phyloP scores from a whole-genome alignment of 2,888 invertebrate species.

The Melanophora roralis region DNA sequence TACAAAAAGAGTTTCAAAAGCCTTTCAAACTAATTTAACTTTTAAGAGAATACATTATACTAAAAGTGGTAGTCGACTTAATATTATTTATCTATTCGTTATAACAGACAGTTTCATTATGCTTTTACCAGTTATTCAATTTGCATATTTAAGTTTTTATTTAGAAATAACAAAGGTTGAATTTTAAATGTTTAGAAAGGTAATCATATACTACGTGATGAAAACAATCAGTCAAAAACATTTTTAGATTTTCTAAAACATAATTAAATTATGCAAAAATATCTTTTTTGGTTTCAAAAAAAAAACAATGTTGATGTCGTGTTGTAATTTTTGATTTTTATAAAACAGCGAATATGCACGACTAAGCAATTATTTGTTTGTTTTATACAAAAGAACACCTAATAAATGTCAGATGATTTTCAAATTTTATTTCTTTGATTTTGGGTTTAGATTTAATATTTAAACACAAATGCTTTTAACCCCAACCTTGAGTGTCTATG shows the following conservation, averaged over 20 bases:
- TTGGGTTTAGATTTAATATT: conserved; percentile 31
- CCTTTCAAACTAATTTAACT: background rate
- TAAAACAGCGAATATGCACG: background rate
- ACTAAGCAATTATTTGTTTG: conserved; percentile 28
- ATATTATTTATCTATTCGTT: no score
- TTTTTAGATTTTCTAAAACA: conserved; percentile 19
- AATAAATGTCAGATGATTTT: background rate
- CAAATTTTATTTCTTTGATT: background rate
- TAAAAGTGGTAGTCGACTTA: no score
- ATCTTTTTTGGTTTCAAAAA: background rate
- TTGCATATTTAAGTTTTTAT: conserved; percentile 11
- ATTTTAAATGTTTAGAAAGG: no score
- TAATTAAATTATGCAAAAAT: conserved; percentile 44
- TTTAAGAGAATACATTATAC: no score
- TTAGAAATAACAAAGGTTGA: conserved; percentile 16
- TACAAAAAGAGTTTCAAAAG: no score
- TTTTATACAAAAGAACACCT: conserved; percentile 34
- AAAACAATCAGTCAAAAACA: conserved; percentile 17
- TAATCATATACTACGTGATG: conserved; percentile 23
- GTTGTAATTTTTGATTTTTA: conserved; percentile 51
- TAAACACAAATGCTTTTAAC: conserved; percentile 38
- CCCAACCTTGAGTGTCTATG: conserved; percentile 18
- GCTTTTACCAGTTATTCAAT: background rate
- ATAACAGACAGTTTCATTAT: background rate
- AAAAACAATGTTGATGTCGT: background rate